phyloP scores from a whole-genome alignment of 2,888 invertebrate species.

The Clitarchus hookeri region DNA sequence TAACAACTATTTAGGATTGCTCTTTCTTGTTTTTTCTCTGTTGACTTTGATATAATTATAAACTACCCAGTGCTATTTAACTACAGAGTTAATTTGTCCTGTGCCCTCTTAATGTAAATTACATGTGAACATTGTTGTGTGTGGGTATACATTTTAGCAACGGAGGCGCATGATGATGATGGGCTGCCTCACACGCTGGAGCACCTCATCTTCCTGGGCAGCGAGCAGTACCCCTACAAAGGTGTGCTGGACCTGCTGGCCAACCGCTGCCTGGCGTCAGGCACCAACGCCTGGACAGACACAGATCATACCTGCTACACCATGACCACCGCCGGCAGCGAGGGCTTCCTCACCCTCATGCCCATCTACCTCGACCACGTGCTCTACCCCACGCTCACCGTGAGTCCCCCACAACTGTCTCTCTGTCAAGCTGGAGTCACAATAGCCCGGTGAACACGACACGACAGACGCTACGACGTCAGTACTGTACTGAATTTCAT shows the following conservation, averaged over 20 bases:
- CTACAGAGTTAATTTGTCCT: too few relatives aligned
- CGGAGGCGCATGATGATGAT: constrained; percentile 90
- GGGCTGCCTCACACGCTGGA: constrained; percentile 92
- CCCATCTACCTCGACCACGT: constrained; percentile 92
- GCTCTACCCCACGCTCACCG: constrained; percentile 78
- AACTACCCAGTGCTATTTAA: too few relatives aligned
- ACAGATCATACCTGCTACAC: constrained; percentile 90
- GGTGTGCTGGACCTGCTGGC: constrained; percentile 87
- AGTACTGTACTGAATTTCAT: too few relatives aligned
- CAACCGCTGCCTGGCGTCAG: constrained; percentile 86
- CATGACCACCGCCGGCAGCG: constrained; percentile 82
- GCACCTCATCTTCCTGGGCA: constrained; percentile 89
- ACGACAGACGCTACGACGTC: too few relatives aligned
- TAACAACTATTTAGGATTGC: too few relatives aligned
- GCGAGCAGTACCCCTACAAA: constrained; percentile 86
- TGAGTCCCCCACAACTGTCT: constrained; percentile 47
- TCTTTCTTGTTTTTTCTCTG: too few relatives aligned
- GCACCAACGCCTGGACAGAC: constrained; percentile 90
- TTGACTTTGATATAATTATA: too few relatives aligned
- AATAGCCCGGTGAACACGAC: too few relatives aligned
- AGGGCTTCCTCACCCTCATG: constrained; percentile 85
- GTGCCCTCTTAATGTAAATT: too few relatives aligned
- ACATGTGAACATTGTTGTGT: too few relatives aligned
- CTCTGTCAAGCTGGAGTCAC: too few relatives aligned
- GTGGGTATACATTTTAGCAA: constrained; percentile 62